Evolutionary conservation across 2,797 vertebrate species (phyloP).

Genomic region (Myiothlypis chrysogaster): DNA sequence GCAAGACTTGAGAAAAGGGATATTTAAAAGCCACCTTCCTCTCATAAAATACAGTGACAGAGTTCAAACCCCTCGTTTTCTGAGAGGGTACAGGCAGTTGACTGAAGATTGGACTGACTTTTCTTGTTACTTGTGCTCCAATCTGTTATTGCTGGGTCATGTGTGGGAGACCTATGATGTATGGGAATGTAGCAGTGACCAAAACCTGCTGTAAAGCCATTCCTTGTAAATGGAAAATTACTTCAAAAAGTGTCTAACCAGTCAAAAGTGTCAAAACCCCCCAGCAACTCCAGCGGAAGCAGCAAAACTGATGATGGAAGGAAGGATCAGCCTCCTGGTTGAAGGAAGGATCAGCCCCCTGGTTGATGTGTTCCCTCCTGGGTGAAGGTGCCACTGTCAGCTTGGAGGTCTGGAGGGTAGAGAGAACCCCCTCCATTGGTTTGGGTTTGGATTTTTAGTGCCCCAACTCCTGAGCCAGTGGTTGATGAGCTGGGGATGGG

Average conservation of each 20-base stretch:
- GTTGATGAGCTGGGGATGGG: background rate
- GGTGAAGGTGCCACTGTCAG: background rate
- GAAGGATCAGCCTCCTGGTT: background rate
- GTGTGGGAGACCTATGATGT: background rate
- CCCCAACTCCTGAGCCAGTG: background rate
- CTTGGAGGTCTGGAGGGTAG: background rate
- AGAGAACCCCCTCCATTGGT: rapidly evolving
- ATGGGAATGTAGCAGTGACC: background rate
- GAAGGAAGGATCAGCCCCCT: background rate
- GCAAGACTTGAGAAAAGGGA: background rate
- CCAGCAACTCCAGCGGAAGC: background rate
- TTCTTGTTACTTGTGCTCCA: background rate
- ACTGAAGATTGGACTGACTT: background rate
- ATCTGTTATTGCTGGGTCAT: background rate
- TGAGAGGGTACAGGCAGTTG: background rate
- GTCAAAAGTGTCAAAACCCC: background rate
- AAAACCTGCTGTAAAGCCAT: background rate
- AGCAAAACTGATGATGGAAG: background rate
- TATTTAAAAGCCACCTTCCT: background rate
- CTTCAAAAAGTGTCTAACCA: background rate
- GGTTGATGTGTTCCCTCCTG: background rate
- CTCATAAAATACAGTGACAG: background rate
- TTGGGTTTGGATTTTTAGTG: background rate
- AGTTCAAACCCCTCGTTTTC: background rate
- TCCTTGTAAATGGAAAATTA: background rate